phyloP scores from a whole-genome alignment of 2,888 invertebrate species.

The Penaeus monodon region DNA sequence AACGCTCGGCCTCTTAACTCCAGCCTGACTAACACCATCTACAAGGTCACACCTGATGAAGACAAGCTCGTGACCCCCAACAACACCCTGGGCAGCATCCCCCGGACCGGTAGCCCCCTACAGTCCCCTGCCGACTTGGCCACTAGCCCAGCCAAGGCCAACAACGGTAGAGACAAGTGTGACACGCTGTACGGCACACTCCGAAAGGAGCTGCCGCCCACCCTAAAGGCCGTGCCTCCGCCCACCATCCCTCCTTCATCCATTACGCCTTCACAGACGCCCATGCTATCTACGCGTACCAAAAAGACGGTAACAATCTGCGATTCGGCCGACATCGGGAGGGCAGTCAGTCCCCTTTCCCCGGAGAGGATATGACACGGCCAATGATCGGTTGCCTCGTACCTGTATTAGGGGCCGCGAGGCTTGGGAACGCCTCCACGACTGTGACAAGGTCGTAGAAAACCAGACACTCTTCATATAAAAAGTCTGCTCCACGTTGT shows the following conservation, averaged over 20 bases:
- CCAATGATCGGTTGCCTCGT: background rate
- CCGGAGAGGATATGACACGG: conserved; percentile 53
- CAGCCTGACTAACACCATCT: conserved; percentile 44
- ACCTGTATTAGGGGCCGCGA: background rate
- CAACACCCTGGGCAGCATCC: conserved; percentile 38
- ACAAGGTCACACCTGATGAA: conserved; percentile 52
- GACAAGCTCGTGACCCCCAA: conserved; percentile 41
- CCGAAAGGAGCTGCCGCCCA: conserved; percentile 56
- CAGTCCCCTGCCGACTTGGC: conserved; percentile 39
- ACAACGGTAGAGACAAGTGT: conserved; percentile 20
- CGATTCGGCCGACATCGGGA: conserved; percentile 47
- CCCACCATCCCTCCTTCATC: conserved; percentile 56
- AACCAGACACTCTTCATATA: no score
- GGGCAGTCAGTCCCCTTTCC: conserved; percentile 39
- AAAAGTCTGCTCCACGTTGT: no score
- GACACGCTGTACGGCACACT: conserved; percentile 48
- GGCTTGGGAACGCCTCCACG: background rate
- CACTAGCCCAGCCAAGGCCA: conserved; percentile 27
- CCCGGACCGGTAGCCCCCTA: conserved; percentile 24
- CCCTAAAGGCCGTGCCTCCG: conserved; percentile 62
- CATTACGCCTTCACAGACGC: conserved; percentile 43
- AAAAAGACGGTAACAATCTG: conserved; percentile 65
- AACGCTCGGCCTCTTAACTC: conserved; percentile 39
- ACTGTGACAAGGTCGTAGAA: no score
- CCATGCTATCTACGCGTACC: conserved; percentile 51